Percentiles rank a stretch among this genome's conserved stretches.
These are phyloP conservation scores for Anthopleura xanthogrammica DNA, from an alignment of 92 coral and sea anemone genomes.

Conservation along the genomic window DNA sequence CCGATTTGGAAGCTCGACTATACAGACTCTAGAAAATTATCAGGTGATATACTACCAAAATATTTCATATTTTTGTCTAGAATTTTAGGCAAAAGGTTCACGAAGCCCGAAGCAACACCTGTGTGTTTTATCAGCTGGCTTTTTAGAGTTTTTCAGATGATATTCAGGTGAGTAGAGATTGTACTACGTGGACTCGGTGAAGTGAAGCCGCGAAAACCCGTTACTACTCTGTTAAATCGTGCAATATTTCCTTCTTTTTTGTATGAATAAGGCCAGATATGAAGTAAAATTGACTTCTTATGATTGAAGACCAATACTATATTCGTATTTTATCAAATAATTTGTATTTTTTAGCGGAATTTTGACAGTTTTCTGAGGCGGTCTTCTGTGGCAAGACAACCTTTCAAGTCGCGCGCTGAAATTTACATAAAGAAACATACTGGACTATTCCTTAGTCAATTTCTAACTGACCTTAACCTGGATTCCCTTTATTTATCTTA, in stretches of 20 bases:
- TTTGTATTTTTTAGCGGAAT: background rate
- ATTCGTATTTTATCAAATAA: background rate
- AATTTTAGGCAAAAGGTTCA: background rate
- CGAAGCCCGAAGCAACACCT: background rate
- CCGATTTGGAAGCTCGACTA: conserved; percentile 57
- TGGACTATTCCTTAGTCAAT: background rate
- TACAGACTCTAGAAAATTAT: conserved; percentile 27
- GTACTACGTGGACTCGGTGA: background rate
- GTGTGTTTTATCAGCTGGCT: background rate
- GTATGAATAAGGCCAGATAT: background rate
- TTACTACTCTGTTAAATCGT: conserved; percentile 1
- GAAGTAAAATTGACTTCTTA: background rate
- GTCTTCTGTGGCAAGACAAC: background rate
- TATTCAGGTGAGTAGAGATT: conserved; percentile 20
- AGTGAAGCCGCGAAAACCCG: conserved; percentile 21
- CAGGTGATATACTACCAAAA: conserved; percentile 32
- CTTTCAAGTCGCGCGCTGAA: conserved; percentile 26
- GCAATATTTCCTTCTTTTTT: background rate
- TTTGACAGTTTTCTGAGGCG: background rate
- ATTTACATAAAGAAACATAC: conserved; percentile 17
- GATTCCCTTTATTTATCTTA: background rate
- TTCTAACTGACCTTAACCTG: background rate
- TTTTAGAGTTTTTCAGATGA: background rate
- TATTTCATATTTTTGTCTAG: conserved; percentile 15
- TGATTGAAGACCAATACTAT: no score